Evolutionary conservation across 2,113 vertebrate species (phyloP).

Genomic region (sheep (Ovis aries)): DNA sequence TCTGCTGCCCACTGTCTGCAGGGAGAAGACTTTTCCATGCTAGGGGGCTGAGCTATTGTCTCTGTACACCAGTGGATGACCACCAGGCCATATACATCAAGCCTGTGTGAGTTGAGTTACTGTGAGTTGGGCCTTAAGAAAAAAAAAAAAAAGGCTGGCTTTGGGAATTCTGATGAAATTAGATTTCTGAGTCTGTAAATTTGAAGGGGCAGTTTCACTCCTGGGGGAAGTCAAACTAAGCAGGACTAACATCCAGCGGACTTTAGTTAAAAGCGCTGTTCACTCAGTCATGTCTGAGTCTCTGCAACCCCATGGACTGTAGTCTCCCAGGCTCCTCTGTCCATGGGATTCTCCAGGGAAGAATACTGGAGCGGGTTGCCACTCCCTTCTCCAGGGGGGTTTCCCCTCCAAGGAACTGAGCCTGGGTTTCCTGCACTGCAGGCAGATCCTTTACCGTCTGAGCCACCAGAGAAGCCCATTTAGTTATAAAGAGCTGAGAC

Average conservation of each 20-base stretch:
- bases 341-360: not conserved
- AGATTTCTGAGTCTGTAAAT: too few species aligned
- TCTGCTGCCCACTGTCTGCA: rapidly evolving
- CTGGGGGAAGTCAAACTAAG: not conserved
- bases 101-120: not conserved
- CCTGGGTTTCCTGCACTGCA: not conserved
- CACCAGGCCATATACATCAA: rapidly evolving
- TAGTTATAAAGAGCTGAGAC: not conserved
- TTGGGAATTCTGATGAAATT: too few species aligned
- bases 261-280: not conserved
- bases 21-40: rapidly evolving
- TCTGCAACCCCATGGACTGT: not conserved
- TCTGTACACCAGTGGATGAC: not conserved
- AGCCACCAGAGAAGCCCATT: not conserved
- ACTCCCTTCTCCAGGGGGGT: not conserved
- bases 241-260: not conserved
- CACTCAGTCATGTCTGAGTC: not conserved
- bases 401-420: not conserved
- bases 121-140: not conserved
- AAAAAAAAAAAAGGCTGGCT: too few species aligned
- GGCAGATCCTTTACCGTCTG: not conserved
- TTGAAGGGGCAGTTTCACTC: not conserved
- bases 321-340: not conserved
- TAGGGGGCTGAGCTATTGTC: not conserved
- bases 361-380: not conserved